Evolutionary conservation across 2,888 invertebrate genomes (phyloP).

Genomic region (Psococerastis gibbosa): DNA sequence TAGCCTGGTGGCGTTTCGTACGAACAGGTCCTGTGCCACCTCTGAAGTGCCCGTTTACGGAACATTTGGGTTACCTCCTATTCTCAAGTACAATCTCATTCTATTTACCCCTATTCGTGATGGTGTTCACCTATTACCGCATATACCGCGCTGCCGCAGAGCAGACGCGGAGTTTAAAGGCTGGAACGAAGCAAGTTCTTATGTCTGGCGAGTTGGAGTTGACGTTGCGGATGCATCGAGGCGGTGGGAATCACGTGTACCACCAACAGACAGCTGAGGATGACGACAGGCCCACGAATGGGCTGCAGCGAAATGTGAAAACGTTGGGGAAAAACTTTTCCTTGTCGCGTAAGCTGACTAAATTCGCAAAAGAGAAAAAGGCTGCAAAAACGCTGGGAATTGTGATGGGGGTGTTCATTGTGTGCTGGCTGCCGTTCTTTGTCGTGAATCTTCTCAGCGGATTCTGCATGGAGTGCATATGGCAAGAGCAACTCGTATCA

Average conservation of each 20-base stretch:
- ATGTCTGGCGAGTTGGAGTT: constrained; percentile 70
- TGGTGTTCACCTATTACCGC: constrained; percentile 95
- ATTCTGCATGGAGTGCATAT: constrained; percentile 71
- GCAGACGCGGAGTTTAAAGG: constrained; percentile 75
- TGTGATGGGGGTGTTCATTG: constrained; percentile 91
- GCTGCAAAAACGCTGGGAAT: constrained; percentile 94
- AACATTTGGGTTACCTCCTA: constrained; percentile 86
- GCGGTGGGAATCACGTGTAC: constrained; percentile 37
- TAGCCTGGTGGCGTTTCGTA: constrained; percentile 88
- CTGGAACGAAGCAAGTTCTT: constrained; percentile 80
- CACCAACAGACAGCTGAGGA: constrained; percentile 23
- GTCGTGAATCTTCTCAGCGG: constrained; percentile 84
- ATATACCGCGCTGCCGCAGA: constrained; percentile 88
- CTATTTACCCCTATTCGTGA: constrained; percentile 88
- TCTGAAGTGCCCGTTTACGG: constrained; percentile 85
- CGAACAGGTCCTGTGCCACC: constrained; percentile 51
- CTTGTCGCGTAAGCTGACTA: constrained; percentile 76
- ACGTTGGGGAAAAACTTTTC: constrained; percentile 78
- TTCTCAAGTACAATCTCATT: constrained; percentile 97
- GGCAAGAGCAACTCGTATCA: constrained; percentile 70
- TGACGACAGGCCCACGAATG: constrained; percentile 45
- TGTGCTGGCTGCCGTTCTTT: constrained; percentile 96
- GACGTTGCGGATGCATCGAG: constrained; percentile 83
- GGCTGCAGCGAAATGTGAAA: constrained; percentile 42
- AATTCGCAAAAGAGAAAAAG: constrained; percentile 93